Percentiles rank a stretch among this genome's conserved stretches.
Conservation (phyloP, 2,113 vertebrate genomes). For the Ailuropoda melanoleuca region DNA sequence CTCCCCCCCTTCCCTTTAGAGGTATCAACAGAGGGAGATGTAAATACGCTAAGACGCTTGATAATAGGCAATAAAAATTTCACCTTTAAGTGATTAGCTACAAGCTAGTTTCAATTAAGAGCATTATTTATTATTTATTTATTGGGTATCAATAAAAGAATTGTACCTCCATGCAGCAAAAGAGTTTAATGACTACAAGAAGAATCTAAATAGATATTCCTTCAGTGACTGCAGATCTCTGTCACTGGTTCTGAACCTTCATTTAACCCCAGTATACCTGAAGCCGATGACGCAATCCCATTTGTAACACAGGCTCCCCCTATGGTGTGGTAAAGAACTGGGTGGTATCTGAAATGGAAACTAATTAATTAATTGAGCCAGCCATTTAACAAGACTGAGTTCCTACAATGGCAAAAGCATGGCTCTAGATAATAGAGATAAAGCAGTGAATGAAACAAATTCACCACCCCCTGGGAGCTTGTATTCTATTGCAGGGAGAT, state of each 20-base stretch:
- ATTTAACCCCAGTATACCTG: neutral
- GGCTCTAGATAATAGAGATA: neutral
- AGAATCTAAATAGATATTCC: neutral
- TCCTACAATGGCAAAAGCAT: neutral
- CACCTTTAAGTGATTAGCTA: slow-evolving; percentile 31
- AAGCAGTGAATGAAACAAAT: neutral
- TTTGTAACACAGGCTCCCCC: neutral
- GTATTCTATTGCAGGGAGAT: neutral
- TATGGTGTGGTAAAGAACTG: neutral
- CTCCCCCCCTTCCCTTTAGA: neutral
- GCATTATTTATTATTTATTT: slow-evolving; percentile 5
- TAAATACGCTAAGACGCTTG: slow-evolving; percentile 11
- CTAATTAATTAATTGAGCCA: neutral
- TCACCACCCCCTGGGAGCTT: neutral
- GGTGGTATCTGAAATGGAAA: neutral
- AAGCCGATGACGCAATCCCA: neutral
- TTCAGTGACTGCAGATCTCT: neutral
- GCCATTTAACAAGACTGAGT: neutral
- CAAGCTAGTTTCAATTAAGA: neutral
- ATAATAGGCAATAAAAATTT: neutral
- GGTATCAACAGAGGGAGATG: neutral
- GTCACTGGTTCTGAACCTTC: neutral
- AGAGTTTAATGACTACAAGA: neutral
- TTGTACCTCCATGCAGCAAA: neutral
- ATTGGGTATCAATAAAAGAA: neutral